These are phyloP conservation scores for Apaloderma vittatum DNA, from an alignment of 2,113 vertebrate genomes.

Conservation along the genomic window DNA sequence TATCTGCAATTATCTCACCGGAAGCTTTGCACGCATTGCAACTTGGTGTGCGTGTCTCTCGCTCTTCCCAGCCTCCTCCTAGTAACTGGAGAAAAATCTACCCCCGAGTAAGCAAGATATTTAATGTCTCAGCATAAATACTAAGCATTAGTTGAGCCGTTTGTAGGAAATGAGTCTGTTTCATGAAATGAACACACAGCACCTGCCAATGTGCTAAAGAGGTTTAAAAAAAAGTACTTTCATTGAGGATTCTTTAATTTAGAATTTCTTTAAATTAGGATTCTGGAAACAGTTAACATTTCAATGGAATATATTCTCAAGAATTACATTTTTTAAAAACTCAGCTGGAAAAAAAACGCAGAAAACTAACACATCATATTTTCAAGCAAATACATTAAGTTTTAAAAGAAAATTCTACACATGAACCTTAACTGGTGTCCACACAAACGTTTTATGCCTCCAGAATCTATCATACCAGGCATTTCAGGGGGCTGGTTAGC, in stretches of 20 bases:
- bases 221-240: background rate
- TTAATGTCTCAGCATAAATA: background rate
- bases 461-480: background rate
- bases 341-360: background rate
- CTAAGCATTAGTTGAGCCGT: background rate
- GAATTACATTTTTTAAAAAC: background rate
- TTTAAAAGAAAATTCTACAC: background rate
- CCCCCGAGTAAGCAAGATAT: background rate
- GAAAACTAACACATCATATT: fast-evolving
- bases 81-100: background rate
- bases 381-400: background rate
- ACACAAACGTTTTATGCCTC: background rate
- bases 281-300: background rate
- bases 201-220: background rate
- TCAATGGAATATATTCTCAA: background rate
- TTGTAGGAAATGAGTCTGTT: background rate
- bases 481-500: too few species aligned
- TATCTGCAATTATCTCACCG: background rate
- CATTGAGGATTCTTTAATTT: background rate
- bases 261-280: background rate
- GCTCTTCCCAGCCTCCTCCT: background rate
- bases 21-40: background rate
- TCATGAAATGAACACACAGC: background rate
- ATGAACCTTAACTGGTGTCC: background rate
- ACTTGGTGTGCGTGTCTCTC: fast-evolving